A percentile compares a stretch with the other conserved stretches of the same genome.
Evolutionary conservation across 2,888 invertebrate species (phyloP).

Genomic region (Agriopis marginaria): DNA sequence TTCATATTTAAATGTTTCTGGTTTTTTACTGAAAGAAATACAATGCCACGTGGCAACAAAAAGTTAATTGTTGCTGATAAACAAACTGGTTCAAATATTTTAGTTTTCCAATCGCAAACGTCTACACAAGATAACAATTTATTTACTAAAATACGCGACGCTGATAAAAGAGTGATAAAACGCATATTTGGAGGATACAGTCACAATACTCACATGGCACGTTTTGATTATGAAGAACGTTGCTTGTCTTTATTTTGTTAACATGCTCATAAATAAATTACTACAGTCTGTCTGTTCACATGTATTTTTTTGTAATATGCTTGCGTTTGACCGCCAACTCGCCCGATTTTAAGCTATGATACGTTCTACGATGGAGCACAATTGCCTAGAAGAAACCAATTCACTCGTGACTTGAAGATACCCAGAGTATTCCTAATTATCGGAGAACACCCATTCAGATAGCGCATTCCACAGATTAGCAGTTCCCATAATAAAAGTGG

Average conservation of each 20-base stretch:
- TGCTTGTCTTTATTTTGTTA: not conserved
- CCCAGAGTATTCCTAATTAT: no score
- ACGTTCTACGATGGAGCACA: no score
- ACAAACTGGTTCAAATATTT: constrained; percentile 1
- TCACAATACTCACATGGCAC: not conserved
- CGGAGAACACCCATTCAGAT: no score
- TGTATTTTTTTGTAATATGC: no score
- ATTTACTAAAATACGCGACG: constrained; percentile 20
- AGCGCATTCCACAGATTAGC: no score
- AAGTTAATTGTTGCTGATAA: not conserved
- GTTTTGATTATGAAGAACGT: not conserved
- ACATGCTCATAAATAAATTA: not conserved
- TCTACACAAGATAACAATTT: constrained; percentile 17
- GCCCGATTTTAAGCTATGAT: no score
- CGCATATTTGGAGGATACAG: constrained; percentile 11
- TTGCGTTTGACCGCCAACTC: no score
- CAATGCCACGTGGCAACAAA: not conserved
- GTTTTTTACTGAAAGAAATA: no score
- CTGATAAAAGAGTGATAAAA: constrained; percentile 30
- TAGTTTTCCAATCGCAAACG: constrained; percentile 9
- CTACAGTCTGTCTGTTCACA: not conserved
- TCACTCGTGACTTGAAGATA: no score
- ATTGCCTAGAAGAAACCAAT: no score
- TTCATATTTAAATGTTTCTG: not conserved
- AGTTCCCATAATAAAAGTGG: no score